Conservation (phyloP, 2,797 vertebrate genomes). For the Takifugu rubripes region DNA sequence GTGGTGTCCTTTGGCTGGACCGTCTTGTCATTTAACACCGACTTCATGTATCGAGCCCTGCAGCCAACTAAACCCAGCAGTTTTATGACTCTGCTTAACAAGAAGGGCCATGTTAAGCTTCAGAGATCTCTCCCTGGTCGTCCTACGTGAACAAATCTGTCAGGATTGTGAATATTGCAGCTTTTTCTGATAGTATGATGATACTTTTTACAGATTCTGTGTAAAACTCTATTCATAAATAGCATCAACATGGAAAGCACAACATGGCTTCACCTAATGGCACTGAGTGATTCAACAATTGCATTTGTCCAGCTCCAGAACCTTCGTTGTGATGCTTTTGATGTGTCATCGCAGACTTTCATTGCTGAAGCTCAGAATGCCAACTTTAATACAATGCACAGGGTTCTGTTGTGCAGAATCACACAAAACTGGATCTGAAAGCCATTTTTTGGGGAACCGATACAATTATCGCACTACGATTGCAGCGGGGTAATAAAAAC, state of each 20-base stretch:
- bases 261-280: constrained; percentile 33
- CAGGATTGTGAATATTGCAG: background rate
- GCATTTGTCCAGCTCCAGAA: constrained; percentile 23
- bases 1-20: constrained; percentile 25
- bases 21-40: constrained; percentile 32
- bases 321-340: constrained; percentile 17
- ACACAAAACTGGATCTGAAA: too few relatives aligned
- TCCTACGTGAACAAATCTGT: too few relatives aligned
- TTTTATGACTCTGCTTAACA: constrained; percentile 12
- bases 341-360: constrained; percentile 15
- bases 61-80: constrained; percentile 19
- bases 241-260: constrained; percentile 20
- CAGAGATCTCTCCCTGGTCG: background rate
- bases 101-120: constrained; percentile 11
- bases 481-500: too few relatives aligned
- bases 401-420: too few relatives aligned
- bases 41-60: constrained; percentile 8
- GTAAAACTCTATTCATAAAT: constrained; percentile 21
- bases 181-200: background rate
- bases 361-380: background rate
- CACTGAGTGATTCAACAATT: constrained; percentile 32
- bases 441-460: too few relatives aligned
- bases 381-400: too few relatives aligned
- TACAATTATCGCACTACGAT: too few relatives aligned
- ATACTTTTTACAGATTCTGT: background rate